A percentile compares a stretch with the other conserved stretches of the same genome.
phyloP scores from a whole-genome alignment of 1,140 invertebrate genomes.

The Anoplolepis gracilipes region DNA sequence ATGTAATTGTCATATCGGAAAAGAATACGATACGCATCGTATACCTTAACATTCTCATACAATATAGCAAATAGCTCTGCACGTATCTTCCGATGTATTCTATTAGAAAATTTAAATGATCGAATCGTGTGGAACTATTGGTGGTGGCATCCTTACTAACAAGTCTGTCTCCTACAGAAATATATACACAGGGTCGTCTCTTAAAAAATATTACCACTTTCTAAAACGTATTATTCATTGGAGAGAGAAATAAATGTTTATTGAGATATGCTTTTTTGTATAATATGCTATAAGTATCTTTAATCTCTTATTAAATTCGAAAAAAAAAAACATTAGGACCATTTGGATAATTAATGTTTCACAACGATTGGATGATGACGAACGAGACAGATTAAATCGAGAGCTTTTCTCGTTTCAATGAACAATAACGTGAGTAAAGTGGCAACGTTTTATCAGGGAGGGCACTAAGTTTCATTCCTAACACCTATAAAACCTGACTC shows the following conservation, averaged over 20 bases:
- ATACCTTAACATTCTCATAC: conserved; percentile 23
- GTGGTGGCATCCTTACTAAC: conserved; percentile 41
- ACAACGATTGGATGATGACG: neutral
- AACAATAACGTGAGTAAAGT: conserved; percentile 28
- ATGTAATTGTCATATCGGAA: conserved; percentile 14
- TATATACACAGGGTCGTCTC: conserved; percentile 9
- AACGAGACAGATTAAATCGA: neutral
- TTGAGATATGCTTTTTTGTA: neutral
- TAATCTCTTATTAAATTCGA: neutral
- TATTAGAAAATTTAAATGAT: conserved; percentile 14
- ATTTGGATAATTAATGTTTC: conserved; percentile 10
- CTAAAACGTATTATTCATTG: neutral
- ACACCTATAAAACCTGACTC: conserved; percentile 38
- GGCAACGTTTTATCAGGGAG: conserved; percentile 18
- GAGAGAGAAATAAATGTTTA: neutral
- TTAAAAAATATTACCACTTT: conserved; percentile 27
- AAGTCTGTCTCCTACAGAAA: neutral
- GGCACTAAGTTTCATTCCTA: conserved; percentile 33
- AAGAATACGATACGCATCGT: conserved; percentile 1
- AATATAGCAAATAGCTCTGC: conserved; percentile 20
- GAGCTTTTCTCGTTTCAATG: conserved; percentile 24
- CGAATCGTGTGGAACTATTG: conserved; percentile 46
- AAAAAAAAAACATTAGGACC: neutral
- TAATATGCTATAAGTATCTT: neutral
- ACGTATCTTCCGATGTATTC: conserved; percentile 39